These are phyloP conservation scores for Bergia puertoricense DNA, from an alignment of 92 coral and sea anemone genomes.

Conservation along the genomic window DNA sequence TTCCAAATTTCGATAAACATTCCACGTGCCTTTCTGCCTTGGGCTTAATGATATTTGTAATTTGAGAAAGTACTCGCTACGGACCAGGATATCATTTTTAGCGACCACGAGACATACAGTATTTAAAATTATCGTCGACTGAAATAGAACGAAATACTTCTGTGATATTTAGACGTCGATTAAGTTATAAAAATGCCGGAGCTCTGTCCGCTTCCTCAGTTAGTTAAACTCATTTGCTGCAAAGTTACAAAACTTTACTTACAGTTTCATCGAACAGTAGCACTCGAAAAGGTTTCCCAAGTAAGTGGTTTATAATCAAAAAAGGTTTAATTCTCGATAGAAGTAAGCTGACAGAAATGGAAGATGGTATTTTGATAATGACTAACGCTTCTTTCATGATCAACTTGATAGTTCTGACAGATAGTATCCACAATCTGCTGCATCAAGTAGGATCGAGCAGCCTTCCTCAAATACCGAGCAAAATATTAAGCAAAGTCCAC, in stretches of 20 bases:
- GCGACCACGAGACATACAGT: not conserved
- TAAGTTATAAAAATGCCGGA: not conserved
- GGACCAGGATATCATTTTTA: not conserved
- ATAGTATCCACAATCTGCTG: not conserved
- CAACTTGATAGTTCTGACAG: not conserved
- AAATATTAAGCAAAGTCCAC: too few relatives aligned
- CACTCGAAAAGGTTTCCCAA: too few relatives aligned
- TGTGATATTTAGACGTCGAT: not conserved
- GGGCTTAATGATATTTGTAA: too few relatives aligned
- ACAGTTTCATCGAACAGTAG: not conserved
- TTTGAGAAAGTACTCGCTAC: too few relatives aligned
- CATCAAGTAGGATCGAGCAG: not conserved
- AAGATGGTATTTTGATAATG: not conserved
- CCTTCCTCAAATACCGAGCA: not conserved
- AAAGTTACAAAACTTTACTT: not conserved
- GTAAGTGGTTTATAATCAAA: not conserved
- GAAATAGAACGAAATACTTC: not conserved
- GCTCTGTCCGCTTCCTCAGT: not conserved
- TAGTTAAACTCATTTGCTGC: not conserved
- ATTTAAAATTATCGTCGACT: not conserved
- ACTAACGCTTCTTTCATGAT: not conserved
- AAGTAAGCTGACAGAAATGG: too few relatives aligned
- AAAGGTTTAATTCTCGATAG: too few relatives aligned
- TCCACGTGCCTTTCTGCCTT: not conserved
- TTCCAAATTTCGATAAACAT: not conserved